A percentile compares a stretch with the other conserved stretches of the same genome.
Evolutionary conservation across 2,797 vertebrate genomes (phyloP).

Genomic region (Poeciliopsis turneri): DNA sequence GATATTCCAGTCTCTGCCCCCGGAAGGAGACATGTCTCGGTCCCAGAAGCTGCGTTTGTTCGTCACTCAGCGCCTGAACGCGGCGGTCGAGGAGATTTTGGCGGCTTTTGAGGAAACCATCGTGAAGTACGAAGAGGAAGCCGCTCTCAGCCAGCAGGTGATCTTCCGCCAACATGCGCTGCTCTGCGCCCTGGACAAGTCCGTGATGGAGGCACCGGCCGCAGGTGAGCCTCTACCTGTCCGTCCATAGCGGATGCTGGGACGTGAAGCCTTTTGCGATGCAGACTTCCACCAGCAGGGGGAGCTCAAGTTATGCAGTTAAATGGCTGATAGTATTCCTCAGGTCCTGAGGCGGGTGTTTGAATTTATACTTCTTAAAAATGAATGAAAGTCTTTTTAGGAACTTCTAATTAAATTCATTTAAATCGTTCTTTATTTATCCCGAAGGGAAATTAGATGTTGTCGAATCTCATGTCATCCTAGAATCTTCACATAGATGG

Average conservation of each 20-base stretch:
- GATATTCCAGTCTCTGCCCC: too few species aligned
- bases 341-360: background rate
- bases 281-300: background rate
- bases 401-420: too few species aligned
- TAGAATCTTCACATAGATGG: background rate
- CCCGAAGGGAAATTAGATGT: background rate
- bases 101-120: conserved; percentile 15
- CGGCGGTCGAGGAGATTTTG: conserved; percentile 30
- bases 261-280: background rate
- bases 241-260: too few species aligned
- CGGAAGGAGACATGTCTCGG: conserved; percentile 22
- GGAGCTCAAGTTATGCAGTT: background rate
- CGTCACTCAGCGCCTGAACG: conserved; percentile 18
- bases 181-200: conserved; percentile 34
- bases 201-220: background rate
- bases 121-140: conserved; percentile 37
- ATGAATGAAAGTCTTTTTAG: too few species aligned
- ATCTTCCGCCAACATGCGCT: conserved; percentile 52
- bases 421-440: background rate
- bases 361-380: too few species aligned
- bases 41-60: conserved; percentile 21
- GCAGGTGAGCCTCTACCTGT: conserved; percentile 24
- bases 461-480: background rate
- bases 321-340: background rate
- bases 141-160: conserved; percentile 27